Base-by-base conservation (phyloP, 1,140 invertebrate species). In the Drosophila seguyi region DNA sequence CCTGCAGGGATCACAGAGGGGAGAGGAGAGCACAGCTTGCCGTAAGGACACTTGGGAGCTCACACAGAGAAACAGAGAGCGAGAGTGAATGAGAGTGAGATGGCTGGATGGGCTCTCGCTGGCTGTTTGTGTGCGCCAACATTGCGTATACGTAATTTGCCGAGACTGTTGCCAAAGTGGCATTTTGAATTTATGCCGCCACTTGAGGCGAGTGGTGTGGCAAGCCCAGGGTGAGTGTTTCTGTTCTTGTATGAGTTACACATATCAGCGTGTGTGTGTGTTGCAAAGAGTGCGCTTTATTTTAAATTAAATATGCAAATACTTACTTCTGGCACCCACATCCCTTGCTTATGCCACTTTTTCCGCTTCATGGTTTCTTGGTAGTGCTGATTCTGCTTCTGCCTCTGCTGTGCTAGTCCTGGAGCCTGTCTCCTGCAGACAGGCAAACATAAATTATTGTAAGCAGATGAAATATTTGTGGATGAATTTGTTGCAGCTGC, bases 171-270 rank as follows among this genome's bases (percentile, higher is more conserved):
- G 69, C 77, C 77, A 78, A 84, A 88, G 85, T 88, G 80, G 85
- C 85, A 84, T 81, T 55, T 88, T 88, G 81, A 90, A 88, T 90
- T 88, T 88, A 90, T 88, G 80, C 80, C 80, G 80, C 85, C 81
- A 88, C 85, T 88, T 88, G 85, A 68, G 69, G 77, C 73, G 77
- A 81, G 80, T 81, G 78, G 79, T 81, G 78, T 61, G 71, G 67
- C 75, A 72, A 44, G 50, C 44, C 42, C 48, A 34, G 44, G 48
- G 29, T 77, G 74, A 72, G 66, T 72, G 69, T 27, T 58, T 18
- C 60, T 66, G 44, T 65, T 67, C 16, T 29, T 56, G 29, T 31
- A 62, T 38, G 45, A 38, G 60, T 47, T 41, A 47, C 20, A 34
- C 39, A 34, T 38, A n/a, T 36, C 8, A 27, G 38, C 39, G 59